phyloP scores from a whole-genome alignment of 2,797 vertebrate species.

The Oreochromis grahami region DNA sequence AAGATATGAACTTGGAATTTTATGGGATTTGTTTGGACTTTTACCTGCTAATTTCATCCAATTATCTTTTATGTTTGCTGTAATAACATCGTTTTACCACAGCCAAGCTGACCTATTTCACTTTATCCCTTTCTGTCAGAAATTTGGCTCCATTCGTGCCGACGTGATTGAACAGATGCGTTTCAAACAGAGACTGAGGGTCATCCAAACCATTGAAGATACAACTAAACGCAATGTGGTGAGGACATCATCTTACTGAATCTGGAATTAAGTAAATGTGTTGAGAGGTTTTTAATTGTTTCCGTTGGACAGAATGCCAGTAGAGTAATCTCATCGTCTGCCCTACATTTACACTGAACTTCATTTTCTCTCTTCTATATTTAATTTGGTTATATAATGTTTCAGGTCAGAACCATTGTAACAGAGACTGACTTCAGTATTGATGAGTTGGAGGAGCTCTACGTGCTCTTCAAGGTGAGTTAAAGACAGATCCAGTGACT shows the following conservation, averaged over 20 bases:
- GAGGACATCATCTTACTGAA: not conserved
- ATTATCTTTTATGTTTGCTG: not conserved
- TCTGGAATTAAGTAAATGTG: not conserved
- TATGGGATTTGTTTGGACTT: not conserved
- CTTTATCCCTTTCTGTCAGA: conserved; percentile 70
- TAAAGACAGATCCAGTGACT: not conserved
- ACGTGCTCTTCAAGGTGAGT: conserved; percentile 93
- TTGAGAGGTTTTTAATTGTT: not conserved
- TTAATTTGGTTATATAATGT: not conserved
- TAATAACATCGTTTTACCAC: not conserved
- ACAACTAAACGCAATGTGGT: conserved; percentile 98
- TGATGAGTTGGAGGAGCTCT: conserved; percentile 93
- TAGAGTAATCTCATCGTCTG: not conserved
- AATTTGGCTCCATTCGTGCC: conserved; percentile 93
- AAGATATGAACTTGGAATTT: not conserved
- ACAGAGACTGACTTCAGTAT: conserved; percentile 94
- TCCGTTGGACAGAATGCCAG: not conserved
- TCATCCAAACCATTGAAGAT: conserved; percentile 97
- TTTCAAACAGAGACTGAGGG: conserved; percentile 95
- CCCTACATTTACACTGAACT: not conserved
- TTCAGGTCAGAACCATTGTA: conserved; percentile 92
- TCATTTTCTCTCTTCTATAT: not conserved
- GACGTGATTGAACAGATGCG: conserved; percentile 98
- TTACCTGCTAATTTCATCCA: not conserved
- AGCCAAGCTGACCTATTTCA: not conserved